Evolutionary conservation across 2,888 invertebrate genomes (phyloP), one percentile per base, ranked within the genome.

Genomic region (Metellina segmentata): DNA sequence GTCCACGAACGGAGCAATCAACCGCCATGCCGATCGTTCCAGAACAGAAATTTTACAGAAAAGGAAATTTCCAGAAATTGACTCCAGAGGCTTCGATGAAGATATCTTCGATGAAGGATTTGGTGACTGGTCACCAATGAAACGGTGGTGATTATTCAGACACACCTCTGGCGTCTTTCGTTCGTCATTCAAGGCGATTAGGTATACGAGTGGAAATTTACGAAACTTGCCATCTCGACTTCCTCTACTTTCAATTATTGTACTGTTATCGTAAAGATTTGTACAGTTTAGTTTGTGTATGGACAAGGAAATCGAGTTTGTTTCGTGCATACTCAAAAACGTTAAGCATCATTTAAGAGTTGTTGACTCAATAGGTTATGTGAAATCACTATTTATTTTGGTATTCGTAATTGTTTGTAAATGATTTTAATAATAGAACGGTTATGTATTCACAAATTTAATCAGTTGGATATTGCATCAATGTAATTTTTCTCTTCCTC

Each of bases 81-180:
- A 94, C 83, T 94, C 94, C 51, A 86, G 94, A 79, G 94, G 94
- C 6, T 94, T 94, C 81, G 93, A 94, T 74, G 93, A 93, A 49
- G 94, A 94, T 85, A 93, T 94, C 19, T 94, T 94, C 81, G 94
- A 94, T 53, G 94, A 94, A 88, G 94, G 94, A 61, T 94, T 94
- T 13, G 94, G 94, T 8, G 94, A 93, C 51, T 94, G 93, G 85
- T 93, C 93, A 2, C 94, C 94, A 0, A 93, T 94, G 93, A 94
- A 93, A 49, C 88, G 93, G 7, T 93, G 93, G 91, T 93, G 89
- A 91, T 72, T 16, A 34, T 34, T 34, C 16, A 85, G 52, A 61
- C 16, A 78, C 11, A 52, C 5, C 48, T 8, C 48, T 75, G 34
- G 16, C 4, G 61, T n/a, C 16, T 49, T 49, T 71, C 34, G 20